Percentiles rank a stretch among this genome's conserved stretches.
phyloP scores from a whole-genome alignment of 2,797 vertebrate genomes.

The Carcharodon carcharias region DNA sequence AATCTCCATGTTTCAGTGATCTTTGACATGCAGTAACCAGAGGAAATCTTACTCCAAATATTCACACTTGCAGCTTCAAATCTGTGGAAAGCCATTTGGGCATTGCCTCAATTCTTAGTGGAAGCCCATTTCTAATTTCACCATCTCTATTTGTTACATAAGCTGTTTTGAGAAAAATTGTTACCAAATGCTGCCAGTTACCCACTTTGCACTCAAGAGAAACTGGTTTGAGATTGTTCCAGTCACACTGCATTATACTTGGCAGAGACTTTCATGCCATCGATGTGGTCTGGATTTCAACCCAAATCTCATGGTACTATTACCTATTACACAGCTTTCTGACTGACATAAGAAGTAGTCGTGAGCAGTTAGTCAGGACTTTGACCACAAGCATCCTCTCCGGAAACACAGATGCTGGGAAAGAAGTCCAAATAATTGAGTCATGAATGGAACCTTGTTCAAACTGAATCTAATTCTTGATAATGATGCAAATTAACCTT shows the following conservation, averaged over 20 bases:
- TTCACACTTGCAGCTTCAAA: not conserved
- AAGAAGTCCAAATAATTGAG: not conserved
- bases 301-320: not conserved
- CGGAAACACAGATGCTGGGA: not conserved
- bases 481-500: not conserved
- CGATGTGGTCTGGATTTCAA: not conserved
- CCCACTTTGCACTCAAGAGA: not conserved
- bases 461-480: not conserved
- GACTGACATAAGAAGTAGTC: not conserved
- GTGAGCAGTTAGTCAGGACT: not conserved
- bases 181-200: not conserved
- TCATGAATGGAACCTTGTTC: conserved; percentile 10
- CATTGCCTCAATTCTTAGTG: not conserved
- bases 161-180: not conserved
- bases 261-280: not conserved
- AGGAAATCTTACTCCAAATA: not conserved
- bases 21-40: not conserved
- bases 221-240: not conserved
- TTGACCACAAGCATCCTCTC: not conserved
- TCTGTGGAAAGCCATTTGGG: not conserved
- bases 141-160: not conserved
- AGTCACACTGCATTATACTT: not conserved
- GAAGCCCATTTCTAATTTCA: not conserved
- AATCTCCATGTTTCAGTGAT: not conserved
- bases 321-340: not conserved